These are phyloP conservation scores for Drosophila paranaensis DNA, from an alignment of 2,888 invertebrate genomes.

Conservation along the genomic window DNA sequence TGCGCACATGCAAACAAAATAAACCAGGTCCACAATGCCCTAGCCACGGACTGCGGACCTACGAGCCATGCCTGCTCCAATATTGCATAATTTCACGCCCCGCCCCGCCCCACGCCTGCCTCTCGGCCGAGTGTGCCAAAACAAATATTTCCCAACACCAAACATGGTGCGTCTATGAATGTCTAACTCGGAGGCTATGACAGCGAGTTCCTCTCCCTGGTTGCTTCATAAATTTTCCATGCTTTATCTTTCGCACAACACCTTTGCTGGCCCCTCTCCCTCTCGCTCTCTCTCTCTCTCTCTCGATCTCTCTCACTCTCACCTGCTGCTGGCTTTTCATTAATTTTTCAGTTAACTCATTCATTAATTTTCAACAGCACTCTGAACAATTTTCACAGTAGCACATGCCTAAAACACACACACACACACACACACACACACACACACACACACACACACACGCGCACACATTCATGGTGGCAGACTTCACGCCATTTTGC, in stretches of 20 bases:
- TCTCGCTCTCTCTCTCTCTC: not conserved
- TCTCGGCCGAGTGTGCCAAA: conserved; percentile 55
- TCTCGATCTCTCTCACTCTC: conserved; percentile 1
- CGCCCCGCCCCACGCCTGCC: not conserved
- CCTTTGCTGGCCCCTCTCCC: conserved; percentile 54
- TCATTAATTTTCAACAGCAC: conserved; percentile 75
- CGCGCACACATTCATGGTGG: conserved; percentile 38
- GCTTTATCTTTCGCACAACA: conserved; percentile 79
- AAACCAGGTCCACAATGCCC: conserved; percentile 55
- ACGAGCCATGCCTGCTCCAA: conserved; percentile 25
- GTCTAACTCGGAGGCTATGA: conserved; percentile 66
- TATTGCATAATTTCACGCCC: conserved; percentile 76
- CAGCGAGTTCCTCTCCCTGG: conserved; percentile 44
- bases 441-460: conserved; percentile 9
- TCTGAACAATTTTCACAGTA: conserved; percentile 61
- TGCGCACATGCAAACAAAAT: conserved; percentile 74
- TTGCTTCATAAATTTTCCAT: conserved; percentile 78
- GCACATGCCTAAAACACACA: conserved; percentile 40
- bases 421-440: conserved; percentile 23
- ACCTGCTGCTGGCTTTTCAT: conserved; percentile 65
- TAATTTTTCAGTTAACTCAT: conserved; percentile 82
- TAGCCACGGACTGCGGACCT: not conserved
- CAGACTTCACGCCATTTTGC: conserved; percentile 78
- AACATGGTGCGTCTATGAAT: conserved; percentile 64
- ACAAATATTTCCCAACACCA: conserved; percentile 76